Base-by-base conservation (phyloP, 1,140 invertebrate species). In the Manduca sexta region DNA sequence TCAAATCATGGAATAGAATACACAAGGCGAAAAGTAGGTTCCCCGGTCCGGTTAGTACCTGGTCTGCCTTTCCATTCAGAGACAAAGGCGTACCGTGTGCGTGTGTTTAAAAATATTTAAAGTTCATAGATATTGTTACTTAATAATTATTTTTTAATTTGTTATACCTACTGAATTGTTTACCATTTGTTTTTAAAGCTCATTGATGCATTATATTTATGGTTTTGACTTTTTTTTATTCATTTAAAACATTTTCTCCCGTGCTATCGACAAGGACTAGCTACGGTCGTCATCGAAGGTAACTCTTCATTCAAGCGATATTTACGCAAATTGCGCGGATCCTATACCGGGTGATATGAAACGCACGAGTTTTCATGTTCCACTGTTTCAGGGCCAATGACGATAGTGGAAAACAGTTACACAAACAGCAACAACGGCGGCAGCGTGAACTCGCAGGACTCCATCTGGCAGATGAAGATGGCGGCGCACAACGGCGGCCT, bases 381-480 rank as follows among this genome's bases (percentile, higher is more conserved):
- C 0, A 35, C 51, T 63, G 47, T 66, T 56, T 50, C 74, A 40
- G 89, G 93, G 53, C 94, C 94, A 78, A 95, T 95, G 90, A 93
- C 92, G 41, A 95, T 95, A 86, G 92, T 95, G 86, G 94, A 96
- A 68, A 95, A 95, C 82, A 95, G 94, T 76, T 96, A 96, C 84
- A 94, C 94, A 34, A 96, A 96, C 76, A 95, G 94, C 43, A 95
- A 96, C 84, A 95, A 97, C 82, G 95, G 94, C 15, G 95, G 95
- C 42, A 96, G 94, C 46, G 95, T 97, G 30, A 96, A 97, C 85
- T 96, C 95, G 0, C 95, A 97, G 76, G 95, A 97, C 76, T 97
- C 95, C n/a, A 87, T 97, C 57, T 97, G 95, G 95, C 95, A 97
- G 85, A 93, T 96, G 89, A 96, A 96, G 85, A 93, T 93, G 88